Percentiles rank a stretch among this genome's conserved stretches.
Conservation (phyloP, 2,113 vertebrate genomes). For the Poecilia latipinna region DNA sequence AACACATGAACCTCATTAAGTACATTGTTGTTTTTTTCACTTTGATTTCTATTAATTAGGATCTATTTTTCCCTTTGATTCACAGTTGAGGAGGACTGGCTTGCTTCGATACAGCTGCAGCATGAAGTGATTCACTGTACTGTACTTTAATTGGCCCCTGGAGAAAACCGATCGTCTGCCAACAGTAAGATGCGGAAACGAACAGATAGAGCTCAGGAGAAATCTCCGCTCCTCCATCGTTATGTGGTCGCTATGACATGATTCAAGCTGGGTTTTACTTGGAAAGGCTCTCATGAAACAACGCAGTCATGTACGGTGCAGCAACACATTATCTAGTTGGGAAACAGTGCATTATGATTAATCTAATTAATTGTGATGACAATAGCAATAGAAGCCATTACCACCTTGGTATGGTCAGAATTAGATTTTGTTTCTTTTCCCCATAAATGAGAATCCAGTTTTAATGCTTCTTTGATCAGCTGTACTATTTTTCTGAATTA, state of each 20-base stretch:
- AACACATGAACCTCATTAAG: background rate
- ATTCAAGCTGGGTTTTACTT: background rate
- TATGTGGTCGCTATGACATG: constrained; percentile 27
- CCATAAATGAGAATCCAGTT: too few relatives aligned
- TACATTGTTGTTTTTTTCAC: background rate
- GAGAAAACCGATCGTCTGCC: constrained; percentile 25
- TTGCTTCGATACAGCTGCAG: constrained; percentile 15
- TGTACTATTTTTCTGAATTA: too few relatives aligned
- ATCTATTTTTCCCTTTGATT: background rate
- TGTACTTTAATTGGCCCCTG: constrained; percentile 45
- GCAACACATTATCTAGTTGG: background rate
- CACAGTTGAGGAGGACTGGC: constrained; percentile 2
- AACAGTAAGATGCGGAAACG: constrained; percentile 29
- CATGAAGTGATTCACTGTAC: constrained; percentile 24
- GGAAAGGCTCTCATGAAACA: background rate
- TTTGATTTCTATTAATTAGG: background rate
- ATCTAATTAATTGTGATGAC: too few relatives aligned
- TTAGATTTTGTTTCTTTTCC: too few relatives aligned
- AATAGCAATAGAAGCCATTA: too few relatives aligned
- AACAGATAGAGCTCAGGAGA: constrained; percentile 23
- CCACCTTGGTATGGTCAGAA: too few relatives aligned
- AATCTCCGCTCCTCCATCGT: constrained; percentile 18
- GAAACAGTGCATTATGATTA: background rate
- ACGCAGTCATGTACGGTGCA: background rate
- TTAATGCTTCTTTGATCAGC: too few relatives aligned